Evolutionary conservation across 2,888 invertebrate genomes (phyloP).

Genomic region (Busseola fusca): DNA sequence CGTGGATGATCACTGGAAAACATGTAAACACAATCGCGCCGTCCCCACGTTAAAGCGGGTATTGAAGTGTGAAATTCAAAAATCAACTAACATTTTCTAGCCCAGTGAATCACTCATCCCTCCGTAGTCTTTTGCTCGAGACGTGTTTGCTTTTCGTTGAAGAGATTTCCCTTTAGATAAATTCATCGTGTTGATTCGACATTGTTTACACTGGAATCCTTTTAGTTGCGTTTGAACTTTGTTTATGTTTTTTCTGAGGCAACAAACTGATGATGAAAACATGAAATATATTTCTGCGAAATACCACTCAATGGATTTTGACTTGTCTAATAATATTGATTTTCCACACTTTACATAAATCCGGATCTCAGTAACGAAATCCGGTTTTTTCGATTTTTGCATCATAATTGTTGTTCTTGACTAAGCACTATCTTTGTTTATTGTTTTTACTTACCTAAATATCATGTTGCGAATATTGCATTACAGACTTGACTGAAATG

Average conservation of each 20-base stretch:
- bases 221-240: slow-evolving; percentile 76
- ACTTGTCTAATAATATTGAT: slow-evolving; percentile 6
- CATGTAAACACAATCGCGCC: slow-evolving; percentile 72
- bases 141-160: slow-evolving; percentile 82
- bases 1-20: slow-evolving; percentile 64
- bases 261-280: slow-evolving; percentile 47
- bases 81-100: slow-evolving; percentile 88
- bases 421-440: too few species aligned
- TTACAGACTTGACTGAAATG: too few species aligned
- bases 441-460: too few species aligned
- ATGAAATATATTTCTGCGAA: slow-evolving; percentile 35
- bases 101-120: slow-evolving; percentile 84
- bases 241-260: slow-evolving; percentile 66
- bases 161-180: slow-evolving; percentile 84
- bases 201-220: slow-evolving; percentile 83
- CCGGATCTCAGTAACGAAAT: too few species aligned
- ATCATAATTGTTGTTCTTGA: too few species aligned
- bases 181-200: slow-evolving; percentile 84
- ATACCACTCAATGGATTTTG: slow-evolving; percentile 3
- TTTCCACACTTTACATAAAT: too few species aligned
- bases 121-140: slow-evolving; percentile 79
- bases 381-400: too few species aligned
- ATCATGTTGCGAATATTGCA: too few species aligned
- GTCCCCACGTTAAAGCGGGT: slow-evolving; percentile 75
- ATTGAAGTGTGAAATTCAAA: slow-evolving; percentile 86